Conservation (phyloP, 2,888 invertebrate species). For the Standfussiana lucernea region DNA sequence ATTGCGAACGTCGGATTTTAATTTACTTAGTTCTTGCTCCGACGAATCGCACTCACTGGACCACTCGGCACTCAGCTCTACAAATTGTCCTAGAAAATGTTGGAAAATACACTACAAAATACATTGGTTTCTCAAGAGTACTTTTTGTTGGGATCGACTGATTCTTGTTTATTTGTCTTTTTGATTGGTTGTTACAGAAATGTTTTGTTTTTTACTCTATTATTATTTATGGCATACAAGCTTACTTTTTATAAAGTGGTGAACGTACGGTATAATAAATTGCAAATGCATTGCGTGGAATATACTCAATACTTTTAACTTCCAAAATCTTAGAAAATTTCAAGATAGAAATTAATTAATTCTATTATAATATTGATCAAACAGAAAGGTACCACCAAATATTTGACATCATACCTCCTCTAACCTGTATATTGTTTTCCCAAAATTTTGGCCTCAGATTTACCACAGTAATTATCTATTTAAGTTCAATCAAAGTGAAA, state of each 20-base stretch:
- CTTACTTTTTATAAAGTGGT: background rate
- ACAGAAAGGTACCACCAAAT: background rate
- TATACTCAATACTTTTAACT: background rate
- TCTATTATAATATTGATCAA: background rate
- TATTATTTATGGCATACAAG: background rate
- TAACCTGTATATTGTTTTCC: constrained; percentile 31
- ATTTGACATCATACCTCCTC: constrained; percentile 6
- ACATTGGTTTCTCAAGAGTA: constrained; percentile 61
- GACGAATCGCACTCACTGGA: constrained; percentile 54
- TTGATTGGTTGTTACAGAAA: constrained; percentile 12
- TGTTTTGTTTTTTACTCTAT: background rate
- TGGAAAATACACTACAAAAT: constrained; percentile 65
- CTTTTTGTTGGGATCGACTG: constrained; percentile 32
- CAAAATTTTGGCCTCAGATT: constrained; percentile 42
- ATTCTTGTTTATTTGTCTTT: constrained; percentile 23
- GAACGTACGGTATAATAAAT: background rate
- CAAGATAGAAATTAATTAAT: background rate
- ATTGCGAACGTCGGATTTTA: constrained; percentile 65
- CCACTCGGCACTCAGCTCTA: constrained; percentile 59
- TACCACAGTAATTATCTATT: constrained; percentile 66
- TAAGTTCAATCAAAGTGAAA: constrained; percentile 75
- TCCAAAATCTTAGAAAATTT: background rate
- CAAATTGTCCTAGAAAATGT: constrained; percentile 68
- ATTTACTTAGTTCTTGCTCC: constrained; percentile 68
- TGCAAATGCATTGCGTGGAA: background rate